A percentile compares a stretch with the other conserved stretches of the same genome.
Conservation (phyloP, 2,797 vertebrate genomes). For the Morelia viridis region DNA sequence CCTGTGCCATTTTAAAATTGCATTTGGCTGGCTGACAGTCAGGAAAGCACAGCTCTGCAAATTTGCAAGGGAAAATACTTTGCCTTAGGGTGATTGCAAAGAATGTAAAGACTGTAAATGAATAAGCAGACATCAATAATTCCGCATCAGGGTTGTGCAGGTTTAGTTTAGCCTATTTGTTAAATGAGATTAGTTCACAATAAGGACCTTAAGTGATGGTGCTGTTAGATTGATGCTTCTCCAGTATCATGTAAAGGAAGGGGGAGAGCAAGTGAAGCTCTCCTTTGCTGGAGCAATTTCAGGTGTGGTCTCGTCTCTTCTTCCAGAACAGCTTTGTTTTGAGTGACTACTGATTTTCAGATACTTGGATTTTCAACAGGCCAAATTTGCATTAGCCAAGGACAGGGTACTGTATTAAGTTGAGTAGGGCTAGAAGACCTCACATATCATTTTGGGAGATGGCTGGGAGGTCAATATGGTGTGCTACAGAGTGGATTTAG, state of each 20-base stretch:
- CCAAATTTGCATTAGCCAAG: background rate
- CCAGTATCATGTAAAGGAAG: background rate
- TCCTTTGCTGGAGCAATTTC: background rate
- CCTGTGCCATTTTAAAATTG: slow-evolving; percentile 14
- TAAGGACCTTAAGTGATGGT: background rate
- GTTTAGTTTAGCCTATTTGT: background rate
- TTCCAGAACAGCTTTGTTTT: background rate
- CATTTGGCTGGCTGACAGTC: background rate
- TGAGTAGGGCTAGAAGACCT: background rate
- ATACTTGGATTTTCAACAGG: background rate
- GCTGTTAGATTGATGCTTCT: background rate
- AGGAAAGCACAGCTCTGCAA: background rate
- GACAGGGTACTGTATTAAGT: background rate
- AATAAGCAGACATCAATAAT: background rate
- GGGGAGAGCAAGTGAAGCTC: background rate
- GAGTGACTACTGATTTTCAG: background rate
- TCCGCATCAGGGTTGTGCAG: background rate
- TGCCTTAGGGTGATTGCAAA: background rate
- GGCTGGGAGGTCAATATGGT: background rate
- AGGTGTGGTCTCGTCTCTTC: background rate
- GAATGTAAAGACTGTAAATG: background rate
- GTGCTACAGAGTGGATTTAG: background rate
- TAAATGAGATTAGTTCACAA: background rate
- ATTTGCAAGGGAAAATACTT: background rate
- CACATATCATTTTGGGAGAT: background rate